Base-by-base conservation (phyloP, 1,140 invertebrate species). In the Alviniconcha marisindica region DNA sequence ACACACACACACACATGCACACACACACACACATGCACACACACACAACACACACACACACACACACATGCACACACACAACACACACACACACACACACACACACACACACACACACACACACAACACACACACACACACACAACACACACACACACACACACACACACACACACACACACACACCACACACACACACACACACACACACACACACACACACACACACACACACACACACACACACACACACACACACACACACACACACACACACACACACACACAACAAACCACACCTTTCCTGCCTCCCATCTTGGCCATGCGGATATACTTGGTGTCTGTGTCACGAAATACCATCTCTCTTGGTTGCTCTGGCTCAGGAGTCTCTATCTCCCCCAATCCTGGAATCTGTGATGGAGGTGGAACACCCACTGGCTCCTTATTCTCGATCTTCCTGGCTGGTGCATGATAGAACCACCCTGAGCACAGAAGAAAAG, bases 391-490 rank as follows among this genome's bases (percentile, higher is more conserved):
- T 81, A 88, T 85, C 51, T 77, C 82, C 28, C 83, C 86, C n/a
- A 92, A 80, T 21, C 89, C 89, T n/a, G 91, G 91, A 36, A 92
- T 90, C 82, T 92, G 90, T 21, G 91, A 92, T 28, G 90, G 85
- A 28, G 87, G 77, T 14, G 91, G 90, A 48, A 86, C 82, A 1
- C 74, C 48, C 15, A 88, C 86, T 51, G 87, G 88, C 42, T 91
- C 90, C 14, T 31, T 24, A 2, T 79, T 44, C 0, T 12, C 54
- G 21, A 86, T 31, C 44, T 85, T 83, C 77, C 86, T 89, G 14
- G 88, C 86, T 40, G 91, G 90, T 15, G 91, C 90, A 91, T 92
- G 91, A 76, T 92, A 92, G 84, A 92, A 92, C 91, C 91, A 92
- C 21, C 91, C 91, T 92, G 77, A 73, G 83, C 54, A 48, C 24